These are phyloP conservation scores for Xiphophorus hellerii DNA, from an alignment of 2,113 vertebrate species.

Conservation along the genomic window DNA sequence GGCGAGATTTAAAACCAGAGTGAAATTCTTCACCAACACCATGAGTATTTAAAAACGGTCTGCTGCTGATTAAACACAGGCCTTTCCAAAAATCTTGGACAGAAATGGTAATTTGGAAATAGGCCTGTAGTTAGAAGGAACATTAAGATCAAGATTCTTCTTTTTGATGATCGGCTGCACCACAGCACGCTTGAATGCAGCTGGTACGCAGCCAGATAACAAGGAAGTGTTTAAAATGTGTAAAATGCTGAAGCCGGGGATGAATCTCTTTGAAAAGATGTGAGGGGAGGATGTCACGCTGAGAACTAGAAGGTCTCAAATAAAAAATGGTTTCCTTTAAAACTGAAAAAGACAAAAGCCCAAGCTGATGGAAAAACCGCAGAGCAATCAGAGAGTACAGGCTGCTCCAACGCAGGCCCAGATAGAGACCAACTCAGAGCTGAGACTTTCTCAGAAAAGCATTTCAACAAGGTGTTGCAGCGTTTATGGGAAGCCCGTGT, in stretches of 20 bases:
- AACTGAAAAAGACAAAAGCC: neutral
- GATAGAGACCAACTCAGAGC: neutral
- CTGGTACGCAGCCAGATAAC: neutral
- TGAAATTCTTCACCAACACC: conserved; percentile 3
- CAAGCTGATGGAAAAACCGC: neutral
- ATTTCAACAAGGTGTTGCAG: neutral
- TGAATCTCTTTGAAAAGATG: neutral
- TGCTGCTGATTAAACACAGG: neutral
- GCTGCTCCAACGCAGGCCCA: neutral
- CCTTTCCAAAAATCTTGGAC: neutral
- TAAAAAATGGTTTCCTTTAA: neutral
- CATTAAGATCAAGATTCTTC: neutral
- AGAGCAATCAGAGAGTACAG: neutral
- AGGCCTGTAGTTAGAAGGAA: conserved; percentile 1
- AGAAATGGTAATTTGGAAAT: neutral
- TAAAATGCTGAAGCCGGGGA: neutral
- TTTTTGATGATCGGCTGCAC: neutral
- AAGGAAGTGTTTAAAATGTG: neutral
- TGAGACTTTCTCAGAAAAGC: neutral
- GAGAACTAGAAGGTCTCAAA: neutral
- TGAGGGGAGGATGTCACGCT: neutral
- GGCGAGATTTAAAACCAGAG: neutral
- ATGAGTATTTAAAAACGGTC: neutral
- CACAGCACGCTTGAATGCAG: neutral
- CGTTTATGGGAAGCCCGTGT: neutral